Percentiles rank a stretch among this genome's conserved stretches.
Evolutionary conservation across 2,888 invertebrate species (phyloP).

Genomic region (Agriotes lineatus): DNA sequence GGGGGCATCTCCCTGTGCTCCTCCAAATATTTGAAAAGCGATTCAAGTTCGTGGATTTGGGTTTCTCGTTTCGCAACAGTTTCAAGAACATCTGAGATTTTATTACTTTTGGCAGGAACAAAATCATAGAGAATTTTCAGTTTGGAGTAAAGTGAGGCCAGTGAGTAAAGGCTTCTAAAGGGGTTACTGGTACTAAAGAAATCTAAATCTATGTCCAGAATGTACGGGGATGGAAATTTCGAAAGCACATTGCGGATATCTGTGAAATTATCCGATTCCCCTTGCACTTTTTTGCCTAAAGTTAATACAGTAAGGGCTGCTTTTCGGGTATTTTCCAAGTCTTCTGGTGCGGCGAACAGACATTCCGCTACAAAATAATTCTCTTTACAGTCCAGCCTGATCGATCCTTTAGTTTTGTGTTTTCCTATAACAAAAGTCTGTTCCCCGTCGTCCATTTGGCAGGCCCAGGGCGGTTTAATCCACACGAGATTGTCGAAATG

Average conservation of each 20-base stretch:
- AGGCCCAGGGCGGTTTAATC: slow-evolving; percentile 92
- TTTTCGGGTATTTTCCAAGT: slow-evolving; percentile 71
- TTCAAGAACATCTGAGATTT: slow-evolving; percentile 57
- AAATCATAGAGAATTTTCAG: slow-evolving; percentile 78
- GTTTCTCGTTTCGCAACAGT: slow-evolving; percentile 67
- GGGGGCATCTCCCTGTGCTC: slow-evolving; percentile 70
- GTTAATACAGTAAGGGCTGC: slow-evolving; percentile 76
- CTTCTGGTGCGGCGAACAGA: slow-evolving; percentile 72
- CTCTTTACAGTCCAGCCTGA: slow-evolving; percentile 79
- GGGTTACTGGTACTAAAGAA: slow-evolving; percentile 93
- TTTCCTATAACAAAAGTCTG: slow-evolving; percentile 81
- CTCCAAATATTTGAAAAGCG: slow-evolving; percentile 76
- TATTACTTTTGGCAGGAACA: slow-evolving; percentile 67
- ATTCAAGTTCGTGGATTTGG: slow-evolving; percentile 77
- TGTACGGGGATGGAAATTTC: slow-evolving; percentile 63
- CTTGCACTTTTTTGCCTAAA: slow-evolving; percentile 64
- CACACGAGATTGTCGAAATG: slow-evolving; percentile 84
- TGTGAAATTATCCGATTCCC: slow-evolving; percentile 58
- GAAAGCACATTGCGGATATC: slow-evolving; percentile 45
- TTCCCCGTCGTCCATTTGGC: slow-evolving; percentile 80
- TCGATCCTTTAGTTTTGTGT: slow-evolving; percentile 72
- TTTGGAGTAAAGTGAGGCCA: slow-evolving; percentile 77
- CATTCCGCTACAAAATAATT: slow-evolving; percentile 90
- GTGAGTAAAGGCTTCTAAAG: slow-evolving; percentile 78
- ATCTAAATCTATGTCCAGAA: slow-evolving; percentile 88